phyloP scores from a whole-genome alignment of 2,113 vertebrate genomes.

The Cyrtonyx montezumae region DNA sequence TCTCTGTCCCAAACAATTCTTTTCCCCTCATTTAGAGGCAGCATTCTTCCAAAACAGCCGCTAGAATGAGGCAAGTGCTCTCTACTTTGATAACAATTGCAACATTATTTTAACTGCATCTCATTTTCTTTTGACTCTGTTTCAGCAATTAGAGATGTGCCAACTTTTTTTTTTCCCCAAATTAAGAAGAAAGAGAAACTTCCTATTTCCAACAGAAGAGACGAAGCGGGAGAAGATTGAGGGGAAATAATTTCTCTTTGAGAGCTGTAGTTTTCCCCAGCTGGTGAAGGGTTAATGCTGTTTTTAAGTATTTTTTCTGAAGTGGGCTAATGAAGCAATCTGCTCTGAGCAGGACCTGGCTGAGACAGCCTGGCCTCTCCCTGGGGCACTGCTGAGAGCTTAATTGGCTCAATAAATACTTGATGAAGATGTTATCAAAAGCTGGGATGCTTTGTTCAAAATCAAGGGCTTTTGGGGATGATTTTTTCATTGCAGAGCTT shows the following conservation, averaged over 20 bases:
- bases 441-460: conserved; percentile 16
- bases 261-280: background rate
- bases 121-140: background rate
- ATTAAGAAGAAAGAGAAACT: background rate
- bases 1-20: conserved; percentile 43
- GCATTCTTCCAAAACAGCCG: conserved; percentile 40
- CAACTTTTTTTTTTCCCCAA: background rate
- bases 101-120: conserved; percentile 53
- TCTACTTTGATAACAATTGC: conserved; percentile 53
- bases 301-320: conserved; percentile 8
- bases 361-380: conserved; percentile 53
- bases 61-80: conserved; percentile 15
- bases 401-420: conserved; percentile 67
- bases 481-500: background rate
- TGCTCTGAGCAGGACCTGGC: conserved; percentile 51
- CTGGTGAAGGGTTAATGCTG: conserved; percentile 27
- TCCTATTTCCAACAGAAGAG: background rate
- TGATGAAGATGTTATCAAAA: conserved; percentile 51
- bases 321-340: conserved; percentile 66
- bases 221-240: background rate
- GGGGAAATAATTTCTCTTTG: background rate
- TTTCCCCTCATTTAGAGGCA: conserved; percentile 23
- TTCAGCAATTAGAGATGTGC: background rate
- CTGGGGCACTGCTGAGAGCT: conserved; percentile 48
- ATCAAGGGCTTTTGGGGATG: background rate